Evolutionary conservation across 2,113 vertebrate species (phyloP), one percentile per base, ranked within the genome.

Genomic region (Phoxinus phoxinus): DNA sequence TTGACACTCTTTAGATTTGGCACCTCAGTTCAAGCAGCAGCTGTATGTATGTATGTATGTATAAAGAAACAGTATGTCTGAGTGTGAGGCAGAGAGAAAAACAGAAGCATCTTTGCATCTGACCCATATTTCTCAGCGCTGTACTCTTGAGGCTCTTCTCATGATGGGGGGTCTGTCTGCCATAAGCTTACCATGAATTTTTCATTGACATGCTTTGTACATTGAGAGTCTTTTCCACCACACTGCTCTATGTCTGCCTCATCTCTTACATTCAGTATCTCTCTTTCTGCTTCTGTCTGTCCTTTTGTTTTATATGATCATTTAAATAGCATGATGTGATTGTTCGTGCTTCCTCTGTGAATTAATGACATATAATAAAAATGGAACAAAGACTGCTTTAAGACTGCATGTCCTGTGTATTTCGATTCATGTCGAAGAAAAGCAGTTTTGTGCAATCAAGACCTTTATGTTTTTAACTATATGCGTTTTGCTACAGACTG

Each of bases 91-190:
- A 56, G 19, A 21, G 53, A 84, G 51, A 69, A 13, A 59, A 63
- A 76, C 15, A n/a, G 25, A 65, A 48, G 30, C 46, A 35, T 81
- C 65, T 56, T 71, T 79, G 77, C 65, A 84, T 79, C 82, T 94
- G 93, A 93, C 93, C 93, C 91, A 94, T 88, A 94, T 94, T 91
- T 91, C 90, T 85, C 85, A 85, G 87, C 78, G 82, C 90, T 92
- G 89, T 90, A 89, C 77, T 83, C 73, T 27, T 44, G 87, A 90
- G 87, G 89, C 86, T 78, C 86, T 78, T 87, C 41, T 73, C 88
- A 46, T 90, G 83, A 88, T 84, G 87, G 91, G 82, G 89, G 91
- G 89, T 91, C 90, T 89, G 90, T 93, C 92, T 93, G 90, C 90
- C 80, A 75, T 37, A 35, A 87, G 90, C 85, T 85, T 13, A 19